Evolutionary conservation across 2,797 vertebrate genomes (phyloP).

Genomic region (Ibycter americanus): DNA sequence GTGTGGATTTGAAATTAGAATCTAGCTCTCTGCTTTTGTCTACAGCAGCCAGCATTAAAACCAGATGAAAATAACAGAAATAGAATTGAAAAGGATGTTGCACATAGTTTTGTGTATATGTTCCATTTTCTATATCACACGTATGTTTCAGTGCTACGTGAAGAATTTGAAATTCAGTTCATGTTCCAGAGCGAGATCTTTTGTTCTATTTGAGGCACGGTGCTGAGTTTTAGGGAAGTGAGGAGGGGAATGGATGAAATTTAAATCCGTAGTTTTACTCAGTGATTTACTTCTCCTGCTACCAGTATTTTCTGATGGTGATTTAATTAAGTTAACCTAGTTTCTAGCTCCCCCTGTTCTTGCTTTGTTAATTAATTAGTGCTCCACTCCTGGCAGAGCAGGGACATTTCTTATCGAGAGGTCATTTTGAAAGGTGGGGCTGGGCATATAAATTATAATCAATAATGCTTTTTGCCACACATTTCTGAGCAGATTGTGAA

Average conservation of each 20-base stretch:
- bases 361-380: not conserved
- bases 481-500: not conserved
- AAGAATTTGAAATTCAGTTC: not conserved
- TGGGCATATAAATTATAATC: not conserved
- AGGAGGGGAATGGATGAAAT: not conserved
- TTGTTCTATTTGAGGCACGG: accelerated
- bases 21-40: not conserved
- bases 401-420: not conserved
- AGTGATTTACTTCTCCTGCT: not conserved
- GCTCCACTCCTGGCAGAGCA: not conserved
- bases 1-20: not conserved
- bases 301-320: not conserved
- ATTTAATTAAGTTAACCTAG: not conserved
- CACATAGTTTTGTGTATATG: not conserved
- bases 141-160: not conserved
- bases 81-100: not conserved
- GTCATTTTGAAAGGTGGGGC: not conserved
- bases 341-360: not conserved
- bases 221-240: not conserved
- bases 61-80: not conserved
- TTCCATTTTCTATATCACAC: not conserved
- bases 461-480: not conserved
- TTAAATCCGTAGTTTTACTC: not conserved
- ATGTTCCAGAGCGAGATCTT: not conserved
- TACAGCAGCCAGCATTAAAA: not conserved